phyloP scores from a whole-genome alignment of 2,888 invertebrate genomes.

The Oligia strigilis region DNA sequence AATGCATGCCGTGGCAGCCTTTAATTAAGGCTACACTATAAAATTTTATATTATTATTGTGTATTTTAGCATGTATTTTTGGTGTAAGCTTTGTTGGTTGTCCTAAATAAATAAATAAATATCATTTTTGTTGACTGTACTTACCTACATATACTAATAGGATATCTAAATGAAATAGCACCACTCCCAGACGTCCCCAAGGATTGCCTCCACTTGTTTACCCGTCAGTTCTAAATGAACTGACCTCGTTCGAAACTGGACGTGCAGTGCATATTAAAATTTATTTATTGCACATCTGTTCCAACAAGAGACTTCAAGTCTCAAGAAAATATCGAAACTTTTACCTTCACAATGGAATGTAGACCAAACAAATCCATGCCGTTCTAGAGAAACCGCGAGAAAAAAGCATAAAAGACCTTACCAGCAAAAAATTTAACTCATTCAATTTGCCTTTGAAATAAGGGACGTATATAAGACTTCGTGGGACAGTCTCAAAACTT shows the following conservation, averaged over 20 bases:
- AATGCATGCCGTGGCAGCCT: too few relatives aligned
- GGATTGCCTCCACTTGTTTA: neutral
- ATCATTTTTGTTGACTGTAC: too few relatives aligned
- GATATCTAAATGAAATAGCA: conserved; percentile 24
- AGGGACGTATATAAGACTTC: conserved; percentile 30
- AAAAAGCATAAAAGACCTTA: conserved; percentile 21
- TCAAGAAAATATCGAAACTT: conserved; percentile 26
- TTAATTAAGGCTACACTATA: too few relatives aligned
- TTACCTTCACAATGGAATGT: conserved; percentile 37
- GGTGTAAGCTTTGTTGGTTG: too few relatives aligned
- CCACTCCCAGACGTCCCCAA: neutral
- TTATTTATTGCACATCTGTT: conserved; percentile 15
- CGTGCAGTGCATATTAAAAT: conserved; percentile 46
- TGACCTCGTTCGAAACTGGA: conserved; percentile 58
- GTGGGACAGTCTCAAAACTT: conserved; percentile 53
- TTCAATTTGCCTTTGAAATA: conserved; percentile 49
- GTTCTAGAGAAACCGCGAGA: conserved; percentile 32
- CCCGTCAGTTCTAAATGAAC: conserved; percentile 41
- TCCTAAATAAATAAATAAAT: too few relatives aligned
- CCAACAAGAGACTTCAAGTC: conserved; percentile 4
- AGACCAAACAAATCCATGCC: conserved; percentile 28
- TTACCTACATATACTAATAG: neutral
- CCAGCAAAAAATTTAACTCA: conserved; percentile 21
- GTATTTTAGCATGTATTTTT: too few relatives aligned
- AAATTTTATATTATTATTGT: too few relatives aligned